A percentile compares a stretch with the other conserved stretches of the same genome.
These are phyloP conservation scores for sheep (Ovis aries) DNA, from an alignment of 2,113 vertebrate species.

Conservation along the genomic window ARS-UI_Ramb_v3.0 NC_056069.1:16097501-16098000, in stretches of 20 bases:
- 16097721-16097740: not conserved
- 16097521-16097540: not conserved
- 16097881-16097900: not conserved
- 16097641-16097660: too few species aligned
- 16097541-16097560: not conserved
- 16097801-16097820: not conserved
- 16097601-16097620: too few species aligned
- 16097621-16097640: too few species aligned
- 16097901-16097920: not conserved
- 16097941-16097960: not conserved
- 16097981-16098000: not conserved
- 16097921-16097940: not conserved
- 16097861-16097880: not conserved
- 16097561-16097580: not conserved
- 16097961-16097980: not conserved
- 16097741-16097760: not conserved
- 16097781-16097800: not conserved
- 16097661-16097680: too few species aligned
- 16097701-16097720: not conserved
- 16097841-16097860: not conserved
- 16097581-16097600: too few species aligned
- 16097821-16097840: not conserved
- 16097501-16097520: not conserved
- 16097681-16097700: not conserved
- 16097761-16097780: not conserved